Conservation (phyloP, 2,113 vertebrate genomes). For the Centropristis striata region DNA sequence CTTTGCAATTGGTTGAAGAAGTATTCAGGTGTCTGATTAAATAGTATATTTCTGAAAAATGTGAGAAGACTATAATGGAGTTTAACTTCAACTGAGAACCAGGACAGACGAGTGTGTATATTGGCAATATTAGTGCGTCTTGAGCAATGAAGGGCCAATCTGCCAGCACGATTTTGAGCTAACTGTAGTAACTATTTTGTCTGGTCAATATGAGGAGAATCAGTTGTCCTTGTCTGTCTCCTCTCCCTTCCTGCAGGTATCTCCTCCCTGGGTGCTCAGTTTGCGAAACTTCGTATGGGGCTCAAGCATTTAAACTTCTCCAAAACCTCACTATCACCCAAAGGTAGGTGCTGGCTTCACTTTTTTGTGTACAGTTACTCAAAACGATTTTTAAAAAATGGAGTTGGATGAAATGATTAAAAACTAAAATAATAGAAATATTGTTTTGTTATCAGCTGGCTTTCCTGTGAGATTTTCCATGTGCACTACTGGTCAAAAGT, state of each 20-base stretch:
- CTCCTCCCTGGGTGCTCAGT: slow-evolving; percentile 92
- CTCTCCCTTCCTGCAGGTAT: slow-evolving; percentile 85
- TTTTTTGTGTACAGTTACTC: background rate
- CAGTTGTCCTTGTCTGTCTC: background rate
- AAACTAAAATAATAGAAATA: background rate
- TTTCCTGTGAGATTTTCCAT: background rate
- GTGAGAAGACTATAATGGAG: too few species aligned
- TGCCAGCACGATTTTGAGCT: too few species aligned
- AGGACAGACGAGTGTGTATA: too few species aligned
- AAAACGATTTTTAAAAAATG: too few species aligned
- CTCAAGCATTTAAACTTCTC: slow-evolving; percentile 96
- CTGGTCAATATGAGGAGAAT: background rate
- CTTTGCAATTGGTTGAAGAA: too few species aligned
- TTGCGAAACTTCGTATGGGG: slow-evolving; percentile 95
- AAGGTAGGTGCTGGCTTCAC: slow-evolving; percentile 87
- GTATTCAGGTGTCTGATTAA: too few species aligned
- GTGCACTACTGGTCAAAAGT: too few species aligned
- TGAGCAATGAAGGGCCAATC: too few species aligned
- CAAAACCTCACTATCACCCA: slow-evolving; percentile 96
- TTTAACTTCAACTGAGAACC: too few species aligned
- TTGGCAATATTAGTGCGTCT: too few species aligned
- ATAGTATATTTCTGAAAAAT: too few species aligned
- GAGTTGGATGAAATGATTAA: background rate
- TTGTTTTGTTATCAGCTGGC: background rate
- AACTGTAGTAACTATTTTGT: too few species aligned